Evolutionary conservation across 2,797 vertebrate genomes (phyloP), one percentile per base, ranked within the genome.

Genomic region (Prionace glauca): DNA sequence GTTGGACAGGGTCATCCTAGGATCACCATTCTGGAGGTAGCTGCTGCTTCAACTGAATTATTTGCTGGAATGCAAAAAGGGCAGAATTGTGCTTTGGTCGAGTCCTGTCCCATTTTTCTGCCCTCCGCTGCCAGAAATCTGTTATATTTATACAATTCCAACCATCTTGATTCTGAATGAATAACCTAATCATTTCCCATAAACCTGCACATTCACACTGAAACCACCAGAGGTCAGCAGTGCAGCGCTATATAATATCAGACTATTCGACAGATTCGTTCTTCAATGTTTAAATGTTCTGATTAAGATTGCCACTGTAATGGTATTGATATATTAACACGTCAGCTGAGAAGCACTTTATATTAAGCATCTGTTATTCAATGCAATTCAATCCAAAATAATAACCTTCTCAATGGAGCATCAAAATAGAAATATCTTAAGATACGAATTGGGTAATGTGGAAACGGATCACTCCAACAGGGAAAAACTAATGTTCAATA

Each of bases 211-310:
- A 32, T 72, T 72, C 67, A 74, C 18, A 18, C 29, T 95, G 16
- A 74, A 74, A 32, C 93, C 93, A 95, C 71, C 56, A 26, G 93
- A 95, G 93, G 93, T 26, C 36, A 77, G 69, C 7, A 74, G 67
- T 72, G 93, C 24, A 56, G 26, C 93, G 74, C 2, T 12, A n/a
- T 11, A 20, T 71, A 50, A 72, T 50, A 62, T 62, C 14, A 26
- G 56, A 1, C 11, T 8, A 18, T 32, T 20, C 29, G 5, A 29
- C 5, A 3, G 32, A 65, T 91, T 91, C 60, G 62, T 18, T 26
- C 45, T 32, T 50, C 26, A 14, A 7, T 14, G 0, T 22, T 69
- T 62, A 62, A 41, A 94, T 24, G 72, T 91, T 91, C 10, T 88
- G 45, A 69, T 36, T 69, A 93, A 91, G 65, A 7, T 93, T 69